These are phyloP conservation scores for Sciurus vulgaris DNA, from an alignment of 2,797 vertebrate species.

Conservation along the genomic window DNA sequence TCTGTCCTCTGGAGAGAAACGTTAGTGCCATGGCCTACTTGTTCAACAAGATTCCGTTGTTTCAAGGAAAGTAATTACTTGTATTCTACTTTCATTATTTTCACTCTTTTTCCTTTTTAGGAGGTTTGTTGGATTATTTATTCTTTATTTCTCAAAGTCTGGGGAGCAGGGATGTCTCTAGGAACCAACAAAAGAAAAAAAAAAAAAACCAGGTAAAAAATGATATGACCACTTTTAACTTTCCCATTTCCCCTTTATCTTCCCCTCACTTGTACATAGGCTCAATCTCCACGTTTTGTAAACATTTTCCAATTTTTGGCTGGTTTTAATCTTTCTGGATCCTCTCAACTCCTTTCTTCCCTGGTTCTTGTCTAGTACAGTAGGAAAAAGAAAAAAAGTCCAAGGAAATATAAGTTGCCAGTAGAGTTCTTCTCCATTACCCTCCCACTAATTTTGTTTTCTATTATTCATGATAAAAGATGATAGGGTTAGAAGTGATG, in stretches of 20 bases:
- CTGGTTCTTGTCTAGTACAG: not conserved
- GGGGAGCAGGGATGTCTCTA: not conserved
- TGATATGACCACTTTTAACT: not conserved
- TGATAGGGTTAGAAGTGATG: not conserved
- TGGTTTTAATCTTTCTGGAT: conserved; percentile 17
- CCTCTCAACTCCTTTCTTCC: not conserved
- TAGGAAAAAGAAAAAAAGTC: not conserved
- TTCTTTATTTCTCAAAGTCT: not conserved
- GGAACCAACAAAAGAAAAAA: not conserved
- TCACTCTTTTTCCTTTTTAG: not conserved
- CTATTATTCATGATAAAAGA: not conserved
- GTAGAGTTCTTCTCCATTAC: not conserved
- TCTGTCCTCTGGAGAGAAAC: not conserved
- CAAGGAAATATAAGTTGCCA: not conserved
- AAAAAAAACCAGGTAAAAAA: not conserved
- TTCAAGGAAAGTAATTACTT: conserved; percentile 26
- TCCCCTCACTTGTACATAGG: not conserved
- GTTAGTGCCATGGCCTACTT: not conserved
- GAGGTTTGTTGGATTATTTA: conserved; percentile 24
- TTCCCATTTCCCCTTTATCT: not conserved
- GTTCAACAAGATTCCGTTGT: conserved; percentile 18
- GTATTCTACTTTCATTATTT: not conserved
- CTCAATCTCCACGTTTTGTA: too few relatives aligned
- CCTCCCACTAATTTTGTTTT: not conserved
- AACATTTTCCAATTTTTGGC: not conserved